Base-by-base conservation (phyloP, 1,140 invertebrate genomes). In the Scylla paramamosain region DNA sequence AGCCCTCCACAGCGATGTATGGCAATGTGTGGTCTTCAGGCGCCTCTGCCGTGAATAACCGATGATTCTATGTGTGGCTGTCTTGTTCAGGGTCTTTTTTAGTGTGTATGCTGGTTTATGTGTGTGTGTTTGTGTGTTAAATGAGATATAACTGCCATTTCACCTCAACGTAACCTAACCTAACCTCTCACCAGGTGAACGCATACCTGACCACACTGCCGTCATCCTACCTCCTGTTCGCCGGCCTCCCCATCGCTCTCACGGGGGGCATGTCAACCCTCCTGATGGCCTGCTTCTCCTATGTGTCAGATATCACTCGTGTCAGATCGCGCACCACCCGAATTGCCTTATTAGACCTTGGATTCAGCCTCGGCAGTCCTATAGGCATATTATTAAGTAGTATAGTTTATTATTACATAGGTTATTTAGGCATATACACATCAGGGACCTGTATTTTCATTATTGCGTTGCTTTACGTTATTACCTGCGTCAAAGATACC, bases 231-330 rank as follows among this genome's bases (percentile, higher is more conserved):
- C 83, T 96, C 29, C 92, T 96, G 31, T 31, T 96, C 12, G 52
- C 89, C 31, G 92, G 46, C 29, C 28, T 96, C 14, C 95, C 95
- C 25, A 59, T 39, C 84, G 95, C 93, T 3, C 28, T 94, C n/a
- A 94, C 95, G 14, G 95, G 95, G 6, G 95, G 93, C 32, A 29
- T 32, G 48, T 87, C 89, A 6, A 94, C 92, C 14, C 31, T 94
- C 4, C 52, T 96, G 32, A 96, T 96, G 95, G 93, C 95, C 46
- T 20, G 45, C 31, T 96, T 84, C 87, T 88, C 93, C 39, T 96
- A 96, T 46, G 88, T 96, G 7, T 20, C 91, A 20, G 95, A 96
- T 28, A 96, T 96, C 39, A 94, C 95, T 2, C 92, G 67, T 77
- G 6, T 77, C 45, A 28, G 48, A 20, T 25, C 91, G 14, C 59